These are phyloP conservation scores for Parambassis ranga DNA, from an alignment of 2,797 vertebrate genomes.

Conservation along the genomic window DNA sequence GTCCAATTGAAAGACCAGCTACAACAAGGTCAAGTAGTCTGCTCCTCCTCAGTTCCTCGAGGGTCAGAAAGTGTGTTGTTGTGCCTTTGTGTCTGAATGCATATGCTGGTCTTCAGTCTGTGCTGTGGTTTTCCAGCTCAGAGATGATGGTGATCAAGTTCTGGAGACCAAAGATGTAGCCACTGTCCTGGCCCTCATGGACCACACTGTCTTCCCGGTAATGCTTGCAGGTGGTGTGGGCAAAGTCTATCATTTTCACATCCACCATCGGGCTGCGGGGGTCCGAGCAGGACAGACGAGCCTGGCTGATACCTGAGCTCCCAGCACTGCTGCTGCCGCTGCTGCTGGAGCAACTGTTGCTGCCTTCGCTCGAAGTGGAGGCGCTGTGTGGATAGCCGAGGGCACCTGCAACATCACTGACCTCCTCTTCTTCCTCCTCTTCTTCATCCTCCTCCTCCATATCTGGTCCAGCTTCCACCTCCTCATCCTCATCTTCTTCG, in stretches of 20 bases:
- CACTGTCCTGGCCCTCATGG: constrained; percentile 94
- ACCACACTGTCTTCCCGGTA: constrained; percentile 93
- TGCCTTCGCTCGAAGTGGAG: constrained; percentile 45
- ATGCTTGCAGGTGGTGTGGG: constrained; percentile 95
- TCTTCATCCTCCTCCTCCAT: constrained; percentile 59
- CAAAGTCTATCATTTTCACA: constrained; percentile 99
- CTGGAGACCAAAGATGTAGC: constrained; percentile 96
- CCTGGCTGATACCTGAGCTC: constrained; percentile 35
- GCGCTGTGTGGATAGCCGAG: constrained; percentile 68
- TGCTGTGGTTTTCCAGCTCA: constrained; percentile 92
- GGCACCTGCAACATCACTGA: constrained; percentile 66
- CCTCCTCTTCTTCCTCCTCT: constrained; percentile 58
- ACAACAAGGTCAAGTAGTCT: constrained; percentile 28
- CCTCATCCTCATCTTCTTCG: constrained; percentile 68
- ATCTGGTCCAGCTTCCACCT: constrained; percentile 46
- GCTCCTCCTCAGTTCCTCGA: constrained; percentile 9
- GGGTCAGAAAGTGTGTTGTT: background rate
- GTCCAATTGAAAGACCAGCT: constrained; percentile 26
- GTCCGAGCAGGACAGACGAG: constrained; percentile 23
- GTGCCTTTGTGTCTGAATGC: constrained; percentile 4
- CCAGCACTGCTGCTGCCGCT: constrained; percentile 46
- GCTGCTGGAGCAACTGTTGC: constrained; percentile 28
- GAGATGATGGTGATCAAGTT: constrained; percentile 98
- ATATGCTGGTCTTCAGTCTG: constrained; percentile 79
- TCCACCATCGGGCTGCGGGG: constrained; percentile 81